Percentiles rank a stretch among this genome's conserved stretches.
Conservation (phyloP, 2,888 invertebrate genomes). For the Yponomeuta malinellus region DNA sequence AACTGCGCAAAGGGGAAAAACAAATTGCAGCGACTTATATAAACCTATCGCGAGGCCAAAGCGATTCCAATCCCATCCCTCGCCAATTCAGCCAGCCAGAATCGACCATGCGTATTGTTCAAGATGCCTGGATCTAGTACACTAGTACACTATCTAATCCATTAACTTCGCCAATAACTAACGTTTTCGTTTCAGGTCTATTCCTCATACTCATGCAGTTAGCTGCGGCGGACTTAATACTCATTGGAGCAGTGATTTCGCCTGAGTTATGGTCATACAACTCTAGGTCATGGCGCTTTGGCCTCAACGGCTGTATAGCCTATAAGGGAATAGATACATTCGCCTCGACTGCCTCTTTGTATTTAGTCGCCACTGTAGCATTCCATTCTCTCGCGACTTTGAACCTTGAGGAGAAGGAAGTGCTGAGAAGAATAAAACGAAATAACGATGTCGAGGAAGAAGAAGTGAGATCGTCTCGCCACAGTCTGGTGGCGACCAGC, state of each 20-base stretch:
- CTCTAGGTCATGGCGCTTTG: constrained; percentile 68
- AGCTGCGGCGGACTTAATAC: constrained; percentile 63
- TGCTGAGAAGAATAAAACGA: constrained; percentile 45
- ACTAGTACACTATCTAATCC: neutral
- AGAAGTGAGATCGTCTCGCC: constrained; percentile 63
- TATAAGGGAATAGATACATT: constrained; percentile 75
- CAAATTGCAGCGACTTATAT: too few species aligned
- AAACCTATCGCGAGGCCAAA: too few species aligned
- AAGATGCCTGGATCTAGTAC: too few species aligned
- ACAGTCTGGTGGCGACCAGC: constrained; percentile 66
- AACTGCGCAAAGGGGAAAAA: too few species aligned
- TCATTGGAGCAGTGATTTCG: constrained; percentile 56
- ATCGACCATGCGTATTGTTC: too few species aligned
- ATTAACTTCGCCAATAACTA: constrained; percentile 20
- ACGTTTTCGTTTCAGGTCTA: constrained; percentile 61
- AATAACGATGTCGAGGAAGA: constrained; percentile 51
- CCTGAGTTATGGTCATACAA: constrained; percentile 73
- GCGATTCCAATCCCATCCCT: too few species aligned
- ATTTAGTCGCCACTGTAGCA: constrained; percentile 73
- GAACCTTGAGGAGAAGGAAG: constrained; percentile 63
- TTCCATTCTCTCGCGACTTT: constrained; percentile 75
- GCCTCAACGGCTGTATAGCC: constrained; percentile 62
- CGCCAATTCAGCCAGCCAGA: too few species aligned
- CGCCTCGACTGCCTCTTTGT: constrained; percentile 71
- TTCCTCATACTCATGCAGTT: constrained; percentile 71